phyloP scores from a whole-genome alignment of 1,140 invertebrate genomes.

The Kradibia gibbosae region DNA sequence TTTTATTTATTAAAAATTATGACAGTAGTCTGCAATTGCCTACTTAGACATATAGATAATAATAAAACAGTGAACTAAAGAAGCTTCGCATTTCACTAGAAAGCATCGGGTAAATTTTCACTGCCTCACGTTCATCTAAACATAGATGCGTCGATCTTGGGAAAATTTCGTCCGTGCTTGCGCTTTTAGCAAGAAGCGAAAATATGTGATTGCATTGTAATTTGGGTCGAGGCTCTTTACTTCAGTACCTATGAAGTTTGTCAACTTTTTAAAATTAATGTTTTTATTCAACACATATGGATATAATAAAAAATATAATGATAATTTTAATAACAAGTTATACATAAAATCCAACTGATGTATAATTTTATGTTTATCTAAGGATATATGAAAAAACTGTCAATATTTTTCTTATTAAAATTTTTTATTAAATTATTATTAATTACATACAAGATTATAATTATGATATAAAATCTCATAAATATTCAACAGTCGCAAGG shows the following conservation, averaged over 20 bases:
- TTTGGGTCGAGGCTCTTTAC: conserved; percentile 46
- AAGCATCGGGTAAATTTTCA: conserved; percentile 1
- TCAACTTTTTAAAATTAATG: background rate
- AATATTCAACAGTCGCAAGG: too few species aligned
- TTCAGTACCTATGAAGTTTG: background rate
- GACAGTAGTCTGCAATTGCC: background rate
- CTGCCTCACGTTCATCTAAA: conserved; percentile 32
- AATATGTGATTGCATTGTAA: conserved; percentile 23
- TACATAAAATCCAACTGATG: too few species aligned
- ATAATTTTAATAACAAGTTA: too few species aligned
- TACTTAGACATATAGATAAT: background rate
- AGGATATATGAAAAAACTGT: too few species aligned
- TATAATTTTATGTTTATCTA: too few species aligned
- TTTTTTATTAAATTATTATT: too few species aligned
- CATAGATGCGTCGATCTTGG: conserved; percentile 42
- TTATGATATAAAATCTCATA: too few species aligned
- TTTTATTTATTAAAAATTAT: background rate
- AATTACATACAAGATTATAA: too few species aligned
- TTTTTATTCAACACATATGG: too few species aligned
- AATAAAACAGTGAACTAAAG: background rate
- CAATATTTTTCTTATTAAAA: too few species aligned
- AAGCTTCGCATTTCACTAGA: background rate
- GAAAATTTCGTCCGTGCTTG: conserved; percentile 38
- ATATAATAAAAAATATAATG: too few species aligned
- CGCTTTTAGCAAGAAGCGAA: conserved; percentile 1